A percentile compares a stretch with the other conserved stretches of the same genome.
Conservation (phyloP, 1,140 invertebrate genomes). For the Wiebesia pumilae region DNA sequence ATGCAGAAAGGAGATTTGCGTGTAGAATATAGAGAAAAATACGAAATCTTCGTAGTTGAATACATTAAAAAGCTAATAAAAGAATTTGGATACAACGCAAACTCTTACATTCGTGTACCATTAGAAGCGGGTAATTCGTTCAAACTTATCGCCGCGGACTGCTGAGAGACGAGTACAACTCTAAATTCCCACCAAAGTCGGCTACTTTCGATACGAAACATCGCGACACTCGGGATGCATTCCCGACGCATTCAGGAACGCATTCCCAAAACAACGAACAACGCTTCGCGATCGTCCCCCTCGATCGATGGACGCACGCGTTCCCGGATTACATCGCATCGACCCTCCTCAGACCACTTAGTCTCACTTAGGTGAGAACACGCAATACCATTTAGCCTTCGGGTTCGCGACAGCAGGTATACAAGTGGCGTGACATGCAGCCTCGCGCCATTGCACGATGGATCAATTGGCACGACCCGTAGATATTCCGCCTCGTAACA, state of each 20-base stretch:
- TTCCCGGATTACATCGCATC: neutral
- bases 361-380: neutral
- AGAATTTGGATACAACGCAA: neutral
- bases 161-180: too few relatives aligned
- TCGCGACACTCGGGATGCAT: too few relatives aligned
- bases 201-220: too few relatives aligned
- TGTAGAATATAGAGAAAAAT: neutral
- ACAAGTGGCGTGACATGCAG: neutral
- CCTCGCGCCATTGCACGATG: neutral
- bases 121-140: too few relatives aligned
- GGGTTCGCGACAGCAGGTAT: neutral
- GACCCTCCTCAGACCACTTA: slow-evolving; percentile 20
- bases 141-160: too few relatives aligned
- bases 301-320: neutral
- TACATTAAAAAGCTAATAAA: neutral
- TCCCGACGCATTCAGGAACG: too few relatives aligned
- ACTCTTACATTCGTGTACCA: too few relatives aligned
- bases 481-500: neutral
- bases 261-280: too few relatives aligned
- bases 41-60: neutral
- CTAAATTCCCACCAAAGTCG: too few relatives aligned
- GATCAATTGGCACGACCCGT: neutral
- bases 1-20: too few relatives aligned
- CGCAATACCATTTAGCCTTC: slow-evolving; percentile 6
- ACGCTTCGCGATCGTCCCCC: neutral